Percentiles rank a stretch among this genome's conserved stretches.
These are phyloP conservation scores for Falco novaeseelandiae DNA, from an alignment of 2,797 vertebrate species.

Conservation along the genomic window DNA sequence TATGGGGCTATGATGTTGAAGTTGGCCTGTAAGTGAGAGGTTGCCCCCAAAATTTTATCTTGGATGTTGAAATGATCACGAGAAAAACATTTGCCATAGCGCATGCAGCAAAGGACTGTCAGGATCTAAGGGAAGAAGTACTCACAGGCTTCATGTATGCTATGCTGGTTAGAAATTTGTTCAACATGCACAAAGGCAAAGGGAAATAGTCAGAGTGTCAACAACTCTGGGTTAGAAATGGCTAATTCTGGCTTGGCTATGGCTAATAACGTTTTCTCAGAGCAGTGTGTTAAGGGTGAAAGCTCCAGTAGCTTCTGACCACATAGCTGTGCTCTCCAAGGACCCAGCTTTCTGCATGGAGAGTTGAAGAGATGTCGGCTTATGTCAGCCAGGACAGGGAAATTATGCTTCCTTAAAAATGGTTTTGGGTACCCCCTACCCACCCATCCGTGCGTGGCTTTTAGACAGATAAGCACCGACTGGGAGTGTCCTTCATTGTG, in stretches of 20 bases:
- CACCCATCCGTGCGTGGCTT: neutral
- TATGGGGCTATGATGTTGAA: neutral
- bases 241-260: neutral
- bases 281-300: neutral
- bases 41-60: neutral
- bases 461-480: neutral
- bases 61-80: neutral
- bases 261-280: neutral
- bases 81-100: neutral
- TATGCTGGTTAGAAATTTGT: neutral
- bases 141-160: neutral
- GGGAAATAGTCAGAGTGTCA: neutral
- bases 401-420: neutral
- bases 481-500: neutral
- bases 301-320: neutral
- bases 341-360: neutral
- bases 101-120: neutral
- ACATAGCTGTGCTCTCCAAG: neutral
- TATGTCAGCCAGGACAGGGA: neutral
- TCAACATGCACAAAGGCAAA: neutral
- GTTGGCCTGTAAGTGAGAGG: neutral
- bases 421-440: neutral
- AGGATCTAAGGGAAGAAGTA: neutral
- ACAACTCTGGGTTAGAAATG: neutral
- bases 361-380: neutral